Evolutionary conservation across 2,113 vertebrate species (phyloP).

Genomic region (Oreochromis spilurus): DNA sequence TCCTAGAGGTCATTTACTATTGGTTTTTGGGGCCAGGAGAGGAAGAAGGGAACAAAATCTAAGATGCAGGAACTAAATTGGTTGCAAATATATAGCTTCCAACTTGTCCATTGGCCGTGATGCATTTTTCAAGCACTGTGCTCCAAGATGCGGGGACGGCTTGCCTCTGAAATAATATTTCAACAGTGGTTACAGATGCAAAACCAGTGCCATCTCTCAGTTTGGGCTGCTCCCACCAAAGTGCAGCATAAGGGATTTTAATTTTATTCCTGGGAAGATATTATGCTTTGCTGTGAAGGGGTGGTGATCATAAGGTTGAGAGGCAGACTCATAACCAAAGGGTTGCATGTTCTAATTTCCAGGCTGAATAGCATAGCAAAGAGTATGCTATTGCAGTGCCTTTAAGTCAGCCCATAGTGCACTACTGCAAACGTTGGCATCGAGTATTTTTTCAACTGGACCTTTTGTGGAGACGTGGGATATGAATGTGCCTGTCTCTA

Average conservation of each 20-base stretch:
- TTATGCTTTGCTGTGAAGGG: conserved; percentile 46
- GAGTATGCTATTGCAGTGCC: neutral
- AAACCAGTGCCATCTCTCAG: conserved; percentile 64
- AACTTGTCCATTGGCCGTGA: conserved; percentile 48
- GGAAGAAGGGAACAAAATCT: conserved; percentile 54
- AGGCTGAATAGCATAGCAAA: neutral
- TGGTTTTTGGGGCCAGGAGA: conserved; percentile 40
- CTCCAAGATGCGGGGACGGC: conserved; percentile 57
- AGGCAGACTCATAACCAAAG: neutral
- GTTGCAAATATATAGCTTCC: conserved; percentile 69
- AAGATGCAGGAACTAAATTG: conserved; percentile 65
- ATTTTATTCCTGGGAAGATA: conserved; percentile 62
- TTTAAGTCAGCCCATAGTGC: conserved; percentile 7
- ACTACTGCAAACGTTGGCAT: neutral
- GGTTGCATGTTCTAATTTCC: conserved; percentile 22
- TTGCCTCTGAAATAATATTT: conserved; percentile 75
- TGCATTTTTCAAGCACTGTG: conserved; percentile 49
- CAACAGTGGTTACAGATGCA: conserved; percentile 66
- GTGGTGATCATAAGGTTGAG: conserved; percentile 33
- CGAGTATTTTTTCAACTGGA: neutral
- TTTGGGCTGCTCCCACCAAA: conserved; percentile 69
- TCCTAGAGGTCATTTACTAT: conserved; percentile 58
- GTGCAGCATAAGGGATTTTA: conserved; percentile 65
- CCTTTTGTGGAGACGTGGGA: neutral
- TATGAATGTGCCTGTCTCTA: neutral